Evolutionary conservation across 2,113 vertebrate species (phyloP).

Genomic region (Steatornis caripensis): DNA sequence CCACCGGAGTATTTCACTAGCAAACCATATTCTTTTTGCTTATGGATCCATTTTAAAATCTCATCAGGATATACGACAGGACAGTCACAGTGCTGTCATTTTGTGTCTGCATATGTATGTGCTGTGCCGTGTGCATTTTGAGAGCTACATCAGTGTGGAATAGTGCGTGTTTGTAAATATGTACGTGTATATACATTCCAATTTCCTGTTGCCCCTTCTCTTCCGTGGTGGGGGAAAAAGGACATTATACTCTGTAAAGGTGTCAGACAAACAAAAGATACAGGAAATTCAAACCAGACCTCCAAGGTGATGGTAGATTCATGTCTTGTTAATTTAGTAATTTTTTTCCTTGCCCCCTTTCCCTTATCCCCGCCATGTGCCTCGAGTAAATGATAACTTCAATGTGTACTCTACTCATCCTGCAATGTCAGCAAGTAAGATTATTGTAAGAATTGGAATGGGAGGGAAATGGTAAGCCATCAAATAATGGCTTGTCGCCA

Average conservation of each 20-base stretch:
- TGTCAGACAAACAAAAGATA: neutral
- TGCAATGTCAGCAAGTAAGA: neutral
- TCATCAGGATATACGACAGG: neutral
- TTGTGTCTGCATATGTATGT: neutral
- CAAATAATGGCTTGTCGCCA: neutral
- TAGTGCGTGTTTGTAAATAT: neutral
- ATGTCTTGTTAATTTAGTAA: neutral
- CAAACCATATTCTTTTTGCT: neutral
- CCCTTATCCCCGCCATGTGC: neutral
- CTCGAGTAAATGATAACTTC: neutral
- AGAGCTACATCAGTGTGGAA: neutral
- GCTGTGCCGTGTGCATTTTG: neutral
- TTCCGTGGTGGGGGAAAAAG: rapidly evolving
- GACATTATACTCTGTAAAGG: neutral
- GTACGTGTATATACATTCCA: neutral
- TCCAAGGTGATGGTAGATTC: neutral
- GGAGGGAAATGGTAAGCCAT: neutral
- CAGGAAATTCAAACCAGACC: neutral
- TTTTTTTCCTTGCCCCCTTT: neutral
- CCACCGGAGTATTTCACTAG: neutral
- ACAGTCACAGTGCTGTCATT: neutral
- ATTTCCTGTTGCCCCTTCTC: neutral
- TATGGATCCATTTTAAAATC: neutral
- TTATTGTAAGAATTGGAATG: neutral
- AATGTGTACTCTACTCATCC: neutral